Percentiles rank a stretch among this genome's conserved stretches.
Evolutionary conservation across 2,888 invertebrate genomes (phyloP).

Genomic region (Escarpia spicata): DNA sequence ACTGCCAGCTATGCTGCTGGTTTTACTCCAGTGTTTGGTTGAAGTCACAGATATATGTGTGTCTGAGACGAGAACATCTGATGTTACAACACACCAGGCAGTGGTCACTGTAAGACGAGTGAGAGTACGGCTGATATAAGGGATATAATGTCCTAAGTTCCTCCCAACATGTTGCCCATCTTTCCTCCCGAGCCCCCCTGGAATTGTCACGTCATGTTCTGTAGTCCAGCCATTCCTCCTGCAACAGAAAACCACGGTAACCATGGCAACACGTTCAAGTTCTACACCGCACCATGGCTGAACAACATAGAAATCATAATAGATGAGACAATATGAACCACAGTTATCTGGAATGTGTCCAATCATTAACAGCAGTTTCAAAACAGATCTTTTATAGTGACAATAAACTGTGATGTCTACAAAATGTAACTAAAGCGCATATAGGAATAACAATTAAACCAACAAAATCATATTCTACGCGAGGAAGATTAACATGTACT

Average conservation of each 20-base stretch:
- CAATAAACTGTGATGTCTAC: neutral
- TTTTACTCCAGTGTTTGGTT: neutral
- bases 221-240: constrained; percentile 96
- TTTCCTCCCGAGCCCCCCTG: constrained; percentile 70
- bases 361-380: neutral
- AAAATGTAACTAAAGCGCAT: neutral
- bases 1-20: neutral
- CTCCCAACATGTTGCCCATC: constrained; percentile 49
- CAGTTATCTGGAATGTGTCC: neutral
- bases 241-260: constrained; percentile 37
- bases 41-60: no score
- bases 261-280: neutral
- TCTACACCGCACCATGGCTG: neutral
- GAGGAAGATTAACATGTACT: neutral
- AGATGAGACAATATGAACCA: neutral
- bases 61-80: neutral
- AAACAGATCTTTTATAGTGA: neutral
- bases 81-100: no score
- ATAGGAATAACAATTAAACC: neutral
- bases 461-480: neutral
- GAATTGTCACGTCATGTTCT: constrained; percentile 97
- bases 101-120: no score
- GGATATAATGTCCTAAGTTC: neutral
- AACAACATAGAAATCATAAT: neutral
- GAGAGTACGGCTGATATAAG: neutral